phyloP scores from a whole-genome alignment of 2,888 invertebrate genomes.

The Thereva nobilitata region DNA sequence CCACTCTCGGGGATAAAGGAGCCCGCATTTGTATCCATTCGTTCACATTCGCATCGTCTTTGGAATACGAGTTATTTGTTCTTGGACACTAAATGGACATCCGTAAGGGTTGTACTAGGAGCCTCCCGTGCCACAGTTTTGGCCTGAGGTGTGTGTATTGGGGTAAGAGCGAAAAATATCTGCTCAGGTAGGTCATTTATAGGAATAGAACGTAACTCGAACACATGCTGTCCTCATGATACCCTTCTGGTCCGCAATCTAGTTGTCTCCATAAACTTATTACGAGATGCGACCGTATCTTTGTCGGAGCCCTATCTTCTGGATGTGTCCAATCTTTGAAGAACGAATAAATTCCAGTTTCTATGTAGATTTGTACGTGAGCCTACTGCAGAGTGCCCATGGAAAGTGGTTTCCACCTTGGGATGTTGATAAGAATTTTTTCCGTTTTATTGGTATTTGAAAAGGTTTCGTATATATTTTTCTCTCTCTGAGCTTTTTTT shows the following conservation, averaged over 20 bases:
- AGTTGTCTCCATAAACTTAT: constrained; percentile 37
- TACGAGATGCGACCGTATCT: constrained; percentile 35
- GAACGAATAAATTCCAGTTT: constrained; percentile 32
- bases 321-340: constrained; percentile 33
- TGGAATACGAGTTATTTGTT: constrained; percentile 36
- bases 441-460: no score
- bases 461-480: no score
- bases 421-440: no score
- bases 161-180: constrained; percentile 26
- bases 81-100: constrained; percentile 36
- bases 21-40: constrained; percentile 35
- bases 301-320: constrained; percentile 13
- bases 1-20: constrained; percentile 34
- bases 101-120: constrained; percentile 15
- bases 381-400: constrained; percentile 5
- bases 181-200: constrained; percentile 36
- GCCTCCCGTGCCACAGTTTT: neutral
- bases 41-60: constrained; percentile 21
- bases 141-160: neutral
- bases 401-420: no score
- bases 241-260: constrained; percentile 29
- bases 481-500: no score
- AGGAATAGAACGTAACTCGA: constrained; percentile 33
- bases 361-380: constrained; percentile 36
- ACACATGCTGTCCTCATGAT: constrained; percentile 34